Evolutionary conservation across 2,888 invertebrate genomes (phyloP).

Genomic region (Yponomeuta cagnagella): DNA sequence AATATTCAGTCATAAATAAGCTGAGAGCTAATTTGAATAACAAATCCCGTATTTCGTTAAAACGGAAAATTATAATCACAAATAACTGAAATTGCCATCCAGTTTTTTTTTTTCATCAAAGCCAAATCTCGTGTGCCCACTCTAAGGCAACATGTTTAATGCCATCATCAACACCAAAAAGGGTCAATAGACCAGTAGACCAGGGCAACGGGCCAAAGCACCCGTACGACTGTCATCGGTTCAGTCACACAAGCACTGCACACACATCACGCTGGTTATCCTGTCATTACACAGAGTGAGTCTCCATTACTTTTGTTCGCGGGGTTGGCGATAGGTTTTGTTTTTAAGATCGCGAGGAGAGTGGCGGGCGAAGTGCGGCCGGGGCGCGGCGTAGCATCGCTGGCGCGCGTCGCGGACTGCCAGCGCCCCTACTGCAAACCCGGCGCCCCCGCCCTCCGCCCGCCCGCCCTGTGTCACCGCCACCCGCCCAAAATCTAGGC

Average conservation of each 20-base stretch:
- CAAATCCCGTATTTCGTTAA: constrained; percentile 2
- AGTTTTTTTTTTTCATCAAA: not conserved
- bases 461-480: constrained; percentile 54
- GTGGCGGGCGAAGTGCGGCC: constrained; percentile 17
- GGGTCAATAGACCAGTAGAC: constrained; percentile 36
- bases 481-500: constrained; percentile 63
- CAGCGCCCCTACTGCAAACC: constrained; percentile 43
- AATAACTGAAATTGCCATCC: not conserved
- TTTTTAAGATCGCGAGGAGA: constrained; percentile 23
- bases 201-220: constrained; percentile 54
- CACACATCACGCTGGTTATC: constrained; percentile 44
- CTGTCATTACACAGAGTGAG: constrained; percentile 42
- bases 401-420: constrained; percentile 54
- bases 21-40: constrained; percentile 4
- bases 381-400: constrained; percentile 43
- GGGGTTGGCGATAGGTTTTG: not conserved
- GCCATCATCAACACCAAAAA: constrained; percentile 31
- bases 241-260: constrained; percentile 47
- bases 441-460: constrained; percentile 42
- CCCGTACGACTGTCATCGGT: constrained; percentile 51
- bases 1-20: constrained; percentile 3
- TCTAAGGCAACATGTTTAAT: not conserved
- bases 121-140: constrained; percentile 5
- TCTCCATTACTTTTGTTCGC: constrained; percentile 1
- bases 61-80: not conserved